Base-by-base conservation (phyloP, 2,797 vertebrate species). In the Geotrypetes seraphini region DNA sequence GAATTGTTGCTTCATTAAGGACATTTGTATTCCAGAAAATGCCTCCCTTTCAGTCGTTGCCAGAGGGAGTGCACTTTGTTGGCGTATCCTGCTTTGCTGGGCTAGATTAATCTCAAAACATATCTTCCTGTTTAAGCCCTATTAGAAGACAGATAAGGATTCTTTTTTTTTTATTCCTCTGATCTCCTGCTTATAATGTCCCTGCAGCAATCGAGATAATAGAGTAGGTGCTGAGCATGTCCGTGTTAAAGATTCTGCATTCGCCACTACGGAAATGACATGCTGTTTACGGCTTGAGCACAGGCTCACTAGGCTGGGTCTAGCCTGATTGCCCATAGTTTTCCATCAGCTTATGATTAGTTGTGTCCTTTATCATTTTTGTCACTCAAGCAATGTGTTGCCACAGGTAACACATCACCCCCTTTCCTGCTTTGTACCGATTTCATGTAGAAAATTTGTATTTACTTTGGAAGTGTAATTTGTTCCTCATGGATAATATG, bases 401-500 rank as follows among this genome's bases (percentile, higher is more conserved):
- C 83, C 71, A 62, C 69, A 81, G 81, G 79, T 80, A 88, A 72
- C 58, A 10, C 63, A 71, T 66, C 53, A 19, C 72, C 65, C 63
- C 60, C 67, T 56, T 63, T 64, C 31, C 54, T 54, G 69, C 78
- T 86, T 86, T 85, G 71, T 85, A 84, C 78, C 84, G 79, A 85
- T 85, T 84, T 88, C 57, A 50, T 89, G 87, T 87, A 88, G 87
- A 87, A 92, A 94, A 96, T 95, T 95, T 92, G 89, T 96, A 92
- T 97, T 97, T 97, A 96, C 91, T 96, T 95, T 94, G 87, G 87
- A 78, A 89, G 83, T 87, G 89, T 96, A 96, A 96, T 97, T 96
- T 96, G 92, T 97, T 97, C 92, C 92, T 96, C 89, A 81, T 92
- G 92, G 94, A 92, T 96, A 96, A 96, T 90, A 87, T 96, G 94